phyloP scores from a whole-genome alignment of 2,888 invertebrate genomes.

The Sphaeridia pumilis region DNA sequence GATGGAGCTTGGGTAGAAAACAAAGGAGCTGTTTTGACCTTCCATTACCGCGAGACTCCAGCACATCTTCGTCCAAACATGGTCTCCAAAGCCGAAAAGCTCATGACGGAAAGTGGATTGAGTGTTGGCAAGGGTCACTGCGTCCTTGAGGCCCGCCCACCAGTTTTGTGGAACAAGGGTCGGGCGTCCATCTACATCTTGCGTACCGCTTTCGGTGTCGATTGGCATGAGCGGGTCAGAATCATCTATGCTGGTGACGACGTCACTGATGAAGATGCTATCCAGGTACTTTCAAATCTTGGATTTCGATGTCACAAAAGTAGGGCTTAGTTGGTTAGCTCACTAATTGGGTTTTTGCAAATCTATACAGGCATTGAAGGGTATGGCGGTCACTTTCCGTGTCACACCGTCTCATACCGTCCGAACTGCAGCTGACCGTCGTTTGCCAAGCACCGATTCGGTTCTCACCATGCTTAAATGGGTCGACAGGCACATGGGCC shows the following conservation, averaged over 20 bases:
- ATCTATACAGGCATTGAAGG: slow-evolving; percentile 61
- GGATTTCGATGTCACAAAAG: no score
- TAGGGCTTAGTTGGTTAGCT: neutral
- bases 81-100: slow-evolving; percentile 56
- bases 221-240: slow-evolving; percentile 53
- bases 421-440: slow-evolving; percentile 73
- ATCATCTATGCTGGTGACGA: slow-evolving; percentile 85
- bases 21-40: slow-evolving; percentile 73
- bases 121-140: slow-evolving; percentile 66
- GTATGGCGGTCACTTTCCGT: slow-evolving; percentile 86
- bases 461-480: slow-evolving; percentile 80
- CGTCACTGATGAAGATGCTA: slow-evolving; percentile 79
- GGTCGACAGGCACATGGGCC: slow-evolving; percentile 73
- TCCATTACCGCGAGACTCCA: slow-evolving; percentile 77
- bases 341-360: neutral
- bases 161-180: slow-evolving; percentile 83
- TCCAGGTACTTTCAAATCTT: slow-evolving; percentile 45
- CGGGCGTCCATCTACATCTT: slow-evolving; percentile 81
- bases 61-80: slow-evolving; percentile 53
- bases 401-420: slow-evolving; percentile 73
- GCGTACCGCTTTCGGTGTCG: slow-evolving; percentile 40
- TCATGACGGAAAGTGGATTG: slow-evolving; percentile 64
- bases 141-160: slow-evolving; percentile 80
- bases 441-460: slow-evolving; percentile 76
- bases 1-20: slow-evolving; percentile 89